These are phyloP conservation scores for Dromaius novaehollandiae DNA, from an alignment of 2,113 vertebrate genomes.

Conservation along the genomic window DNA sequence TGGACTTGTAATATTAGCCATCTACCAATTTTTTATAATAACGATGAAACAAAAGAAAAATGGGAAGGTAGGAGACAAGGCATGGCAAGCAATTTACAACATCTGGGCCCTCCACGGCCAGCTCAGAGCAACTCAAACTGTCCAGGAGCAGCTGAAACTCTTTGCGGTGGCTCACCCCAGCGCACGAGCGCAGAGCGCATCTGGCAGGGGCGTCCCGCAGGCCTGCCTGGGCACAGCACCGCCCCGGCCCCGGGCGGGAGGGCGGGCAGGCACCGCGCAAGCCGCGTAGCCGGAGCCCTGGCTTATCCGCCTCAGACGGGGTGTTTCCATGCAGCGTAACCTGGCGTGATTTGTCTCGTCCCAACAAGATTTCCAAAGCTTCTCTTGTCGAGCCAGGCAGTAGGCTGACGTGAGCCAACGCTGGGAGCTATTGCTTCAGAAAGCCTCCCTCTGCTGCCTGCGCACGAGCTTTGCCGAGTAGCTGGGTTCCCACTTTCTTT, in stretches of 20 bases:
- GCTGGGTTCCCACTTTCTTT: background rate
- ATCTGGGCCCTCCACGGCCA: conserved; percentile 35
- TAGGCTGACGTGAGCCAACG: fast-evolving
- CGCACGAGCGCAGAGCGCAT: fast-evolving
- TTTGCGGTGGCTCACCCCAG: background rate
- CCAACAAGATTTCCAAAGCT: background rate
- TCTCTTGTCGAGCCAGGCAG: background rate
- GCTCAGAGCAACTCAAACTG: background rate
- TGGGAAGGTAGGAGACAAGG: conserved; percentile 54
- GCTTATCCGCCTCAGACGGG: background rate
- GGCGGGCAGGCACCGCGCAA: background rate
- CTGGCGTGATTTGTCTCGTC: background rate
- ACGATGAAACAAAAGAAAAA: conserved; percentile 59
- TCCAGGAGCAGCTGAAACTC: background rate
- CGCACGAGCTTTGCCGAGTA: background rate
- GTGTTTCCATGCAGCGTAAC: background rate
- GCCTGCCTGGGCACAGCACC: background rate
- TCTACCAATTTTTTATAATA: conserved; percentile 67
- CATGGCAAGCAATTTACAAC: conserved; percentile 65
- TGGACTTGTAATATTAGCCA: conserved; percentile 64
- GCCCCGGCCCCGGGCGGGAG: background rate
- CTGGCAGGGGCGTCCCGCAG: background rate
- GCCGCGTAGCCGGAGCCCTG: background rate
- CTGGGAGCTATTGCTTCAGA: background rate
- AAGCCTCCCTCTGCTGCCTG: background rate